Base-by-base conservation (phyloP, 1,140 invertebrate genomes). In the Augochlora pura region DNA sequence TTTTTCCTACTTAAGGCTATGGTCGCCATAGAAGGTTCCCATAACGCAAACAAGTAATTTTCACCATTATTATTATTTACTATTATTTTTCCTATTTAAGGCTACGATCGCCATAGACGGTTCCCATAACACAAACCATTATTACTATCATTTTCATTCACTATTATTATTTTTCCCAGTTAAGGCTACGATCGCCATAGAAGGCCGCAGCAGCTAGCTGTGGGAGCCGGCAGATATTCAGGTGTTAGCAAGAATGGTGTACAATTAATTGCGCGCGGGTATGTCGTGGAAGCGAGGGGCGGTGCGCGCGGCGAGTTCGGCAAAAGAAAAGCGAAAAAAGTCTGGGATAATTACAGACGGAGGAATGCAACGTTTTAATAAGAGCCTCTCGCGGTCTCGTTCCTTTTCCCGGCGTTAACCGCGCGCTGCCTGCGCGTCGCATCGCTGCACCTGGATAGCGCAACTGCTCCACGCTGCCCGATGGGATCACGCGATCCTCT, bases 401-500 rank as follows among this genome's bases (percentile, higher is more conserved):
- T 52, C 49, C 18, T 52, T 52, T 21, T 52, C 16, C 18, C 18
- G 16, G 14, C 16, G 2, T 52, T 52, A n/a, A 21, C 49, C 49
- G 18, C n/a, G 42, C 49, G 18, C n/a, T 9, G 14, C 10, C 42
- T 42, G 42, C 42, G 60, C 42, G 60, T 12, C n/a, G 60, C 70
- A 63, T 73, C 70, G 69, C 5, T 63, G 70, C 72, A 75, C 72
- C 72, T 75, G 72, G 62, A 75, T 74, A 54, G 27, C 62, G 62
- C 72, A 65, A 74, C 72, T n/a, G n/a, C 32, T 71, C 57, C 57
- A 16, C 57, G 54, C 60, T 60, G 64, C 25, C 39, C 59, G 25
- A n/a, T 60, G 60, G 71, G 9, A 68, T 75, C 72, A 75, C 72
- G 72, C 72, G 72, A 69, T 77, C 27, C 14, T 12, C 12, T 49